Evolutionary conservation across 2,113 vertebrate species (phyloP), one percentile per base, ranked within the genome.

Genomic region (Hystrix cristata): DNA sequence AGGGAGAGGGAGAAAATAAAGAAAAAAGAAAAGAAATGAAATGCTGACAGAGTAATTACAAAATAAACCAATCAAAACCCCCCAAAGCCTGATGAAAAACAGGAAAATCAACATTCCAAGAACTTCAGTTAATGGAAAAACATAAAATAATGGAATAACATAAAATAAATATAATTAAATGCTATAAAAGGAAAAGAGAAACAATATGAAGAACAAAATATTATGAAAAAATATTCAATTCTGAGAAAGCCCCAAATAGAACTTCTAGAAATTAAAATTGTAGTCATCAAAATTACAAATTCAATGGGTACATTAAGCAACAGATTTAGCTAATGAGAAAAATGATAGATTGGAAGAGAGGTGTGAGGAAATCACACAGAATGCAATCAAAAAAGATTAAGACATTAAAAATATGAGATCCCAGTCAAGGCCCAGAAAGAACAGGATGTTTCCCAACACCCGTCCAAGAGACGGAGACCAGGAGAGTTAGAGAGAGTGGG

Each of bases 201-300:
- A 88, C 11, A 71, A 55, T 43, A 91, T 43, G 38, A 72, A 85
- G 62, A 69, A 76, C 4, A 87, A 7, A 9, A 76, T 8, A 23
- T 29, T 29, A 59, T 74, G 64, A 64, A 89, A 57, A 87, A 65
- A n/a, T 87, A 83, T 9, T 14, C 31, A 88, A 38, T 34, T 69
- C 9, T 59, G 31, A 67, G 85, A 65, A 67, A 96, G 38, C 65
- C 82, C 81, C 60, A 48, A 80, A 38, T 0, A 55, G 71, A 94
- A 87, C 69, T 76, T 76, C 31, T 6, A 43, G 59, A 76, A 29
- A 46, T 76, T 65, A 87, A 87, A 48, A 67, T 60, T 53, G 34
- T 72, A 72, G 57, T 72, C 29, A 25, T 81, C 31, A 91, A 91
- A 87, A 94, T 67, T 72, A 62, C 57, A 92, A 87, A 83, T 15